Evolutionary conservation across 2,113 vertebrate genomes (phyloP).

Genomic region (Paramormyrops kingsleyae): DNA sequence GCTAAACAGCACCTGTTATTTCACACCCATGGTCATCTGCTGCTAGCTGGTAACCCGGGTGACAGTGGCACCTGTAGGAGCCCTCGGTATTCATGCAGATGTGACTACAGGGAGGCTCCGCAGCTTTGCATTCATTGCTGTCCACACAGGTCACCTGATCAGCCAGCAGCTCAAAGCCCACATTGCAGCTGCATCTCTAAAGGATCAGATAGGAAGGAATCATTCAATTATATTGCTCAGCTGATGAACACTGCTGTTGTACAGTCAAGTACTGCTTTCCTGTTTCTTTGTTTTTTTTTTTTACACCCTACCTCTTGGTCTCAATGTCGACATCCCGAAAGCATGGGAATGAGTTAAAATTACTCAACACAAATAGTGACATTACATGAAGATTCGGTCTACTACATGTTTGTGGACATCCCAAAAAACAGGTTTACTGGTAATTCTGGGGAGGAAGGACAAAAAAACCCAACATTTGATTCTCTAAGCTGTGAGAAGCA

Average conservation of each 20-base stretch:
- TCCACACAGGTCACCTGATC: slow-evolving; percentile 61
- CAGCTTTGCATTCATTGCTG: slow-evolving; percentile 66
- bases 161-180: slow-evolving; percentile 60
- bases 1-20: slow-evolving; percentile 59
- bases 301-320: not conserved
- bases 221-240: not conserved
- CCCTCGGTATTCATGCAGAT: slow-evolving; percentile 67
- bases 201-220: not conserved
- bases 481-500: not conserved
- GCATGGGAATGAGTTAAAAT: not conserved
- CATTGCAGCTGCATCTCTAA: slow-evolving; percentile 69
- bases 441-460: not conserved
- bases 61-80: slow-evolving; percentile 72
- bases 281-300: not conserved
- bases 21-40: slow-evolving; percentile 64
- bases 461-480: not conserved
- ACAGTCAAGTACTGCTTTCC: not conserved
- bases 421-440: not conserved
- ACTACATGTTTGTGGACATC: not conserved
- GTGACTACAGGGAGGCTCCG: slow-evolving; percentile 65
- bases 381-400: not conserved
- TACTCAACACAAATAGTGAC: not conserved
- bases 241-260: not conserved
- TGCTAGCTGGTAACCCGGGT: slow-evolving; percentile 69
- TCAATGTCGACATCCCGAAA: not conserved